These are phyloP conservation scores for Eristalis tenax DNA, from an alignment of 2,888 invertebrate species.

Conservation along the genomic window DNA sequence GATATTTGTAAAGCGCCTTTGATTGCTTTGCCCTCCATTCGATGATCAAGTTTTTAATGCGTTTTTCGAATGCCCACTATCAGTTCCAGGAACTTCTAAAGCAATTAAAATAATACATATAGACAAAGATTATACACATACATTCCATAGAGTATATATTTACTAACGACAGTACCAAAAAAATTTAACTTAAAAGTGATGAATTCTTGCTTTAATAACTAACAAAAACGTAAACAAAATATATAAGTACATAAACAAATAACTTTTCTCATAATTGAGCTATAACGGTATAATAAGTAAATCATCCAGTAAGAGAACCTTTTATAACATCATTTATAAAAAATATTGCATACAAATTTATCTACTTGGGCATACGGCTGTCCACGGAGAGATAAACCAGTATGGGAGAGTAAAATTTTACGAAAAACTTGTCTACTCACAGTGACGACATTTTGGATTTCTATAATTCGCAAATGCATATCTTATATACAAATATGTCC, in stretches of 20 bases:
- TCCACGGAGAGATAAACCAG: neutral
- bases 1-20: constrained; percentile 30
- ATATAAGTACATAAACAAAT: neutral
- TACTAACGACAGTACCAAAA: constrained; percentile 62
- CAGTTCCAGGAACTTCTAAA: constrained; percentile 63
- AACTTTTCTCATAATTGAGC: neutral
- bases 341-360: neutral
- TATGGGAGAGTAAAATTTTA: neutral
- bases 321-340: neutral
- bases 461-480: neutral
- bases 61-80: constrained; percentile 62
- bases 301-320: constrained; percentile 9
- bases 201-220: constrained; percentile 63
- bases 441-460: neutral
- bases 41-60: constrained; percentile 55
- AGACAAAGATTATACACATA: constrained; percentile 21
- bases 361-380: neutral
- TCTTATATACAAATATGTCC: neutral
- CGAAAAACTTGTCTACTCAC: neutral
- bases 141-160: constrained; percentile 21
- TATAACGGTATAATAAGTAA: constrained; percentile 11
- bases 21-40: constrained; percentile 43
- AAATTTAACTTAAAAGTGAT: constrained; percentile 65
- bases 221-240: neutral
- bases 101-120: constrained; percentile 3